Percentiles rank a stretch among this genome's conserved stretches.
Evolutionary conservation across 2,888 invertebrate species (phyloP).

Genomic region (Andricus curvator): DNA sequence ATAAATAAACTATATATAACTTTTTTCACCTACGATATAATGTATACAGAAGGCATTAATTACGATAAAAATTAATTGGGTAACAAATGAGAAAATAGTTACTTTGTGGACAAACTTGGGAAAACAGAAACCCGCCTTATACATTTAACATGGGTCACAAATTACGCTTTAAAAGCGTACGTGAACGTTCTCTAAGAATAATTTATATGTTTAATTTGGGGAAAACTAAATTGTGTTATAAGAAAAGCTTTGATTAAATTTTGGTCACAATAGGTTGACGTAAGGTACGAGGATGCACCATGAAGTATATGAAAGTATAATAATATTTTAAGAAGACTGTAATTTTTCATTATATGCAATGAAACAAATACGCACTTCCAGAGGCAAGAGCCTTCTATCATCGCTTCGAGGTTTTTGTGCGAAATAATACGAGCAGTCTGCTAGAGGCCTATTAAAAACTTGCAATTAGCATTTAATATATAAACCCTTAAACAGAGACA

Average conservation of each 20-base stretch:
- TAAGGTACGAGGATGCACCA: background rate
- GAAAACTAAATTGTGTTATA: background rate
- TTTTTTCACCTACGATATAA: too few relatives aligned
- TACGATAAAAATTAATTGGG: too few relatives aligned
- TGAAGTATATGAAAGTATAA: background rate
- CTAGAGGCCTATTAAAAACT: conserved; percentile 74
- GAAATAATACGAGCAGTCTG: conserved; percentile 65
- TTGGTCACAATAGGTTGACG: background rate
- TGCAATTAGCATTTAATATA: conserved; percentile 78
- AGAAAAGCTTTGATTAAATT: background rate
- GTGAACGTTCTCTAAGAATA: too few relatives aligned
- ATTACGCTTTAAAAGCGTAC: too few relatives aligned
- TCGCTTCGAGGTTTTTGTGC: conserved; percentile 52
- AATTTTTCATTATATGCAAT: conserved; percentile 68
- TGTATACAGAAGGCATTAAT: too few relatives aligned
- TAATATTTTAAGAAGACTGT: conserved; percentile 58
- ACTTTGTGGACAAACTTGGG: too few relatives aligned
- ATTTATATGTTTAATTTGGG: too few relatives aligned
- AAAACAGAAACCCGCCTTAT: too few relatives aligned
- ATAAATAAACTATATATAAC: too few relatives aligned
- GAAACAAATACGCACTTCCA: conserved; percentile 65
- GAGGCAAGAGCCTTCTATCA: conserved; percentile 22
- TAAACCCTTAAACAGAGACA: conserved; percentile 65
- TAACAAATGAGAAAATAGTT: too few relatives aligned
- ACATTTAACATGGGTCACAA: too few relatives aligned